Evolutionary conservation across 2,797 vertebrate species (phyloP).

Genomic region (Syndactyla subalaris): DNA sequence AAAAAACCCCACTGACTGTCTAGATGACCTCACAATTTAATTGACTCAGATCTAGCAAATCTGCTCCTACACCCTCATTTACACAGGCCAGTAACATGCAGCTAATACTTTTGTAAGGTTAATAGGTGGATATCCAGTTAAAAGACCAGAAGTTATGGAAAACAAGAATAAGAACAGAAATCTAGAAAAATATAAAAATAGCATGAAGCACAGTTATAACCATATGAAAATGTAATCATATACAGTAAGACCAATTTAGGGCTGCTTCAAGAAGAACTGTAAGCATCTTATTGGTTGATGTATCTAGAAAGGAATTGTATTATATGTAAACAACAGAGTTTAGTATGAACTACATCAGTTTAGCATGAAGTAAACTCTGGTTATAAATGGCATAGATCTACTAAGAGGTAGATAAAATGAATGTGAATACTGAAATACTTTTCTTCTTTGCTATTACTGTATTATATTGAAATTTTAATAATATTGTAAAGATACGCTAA

Average conservation of each 20-base stretch:
- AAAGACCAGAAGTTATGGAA: neutral
- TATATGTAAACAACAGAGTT: neutral
- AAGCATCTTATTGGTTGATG: neutral
- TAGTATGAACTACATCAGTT: neutral
- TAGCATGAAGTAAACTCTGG: neutral
- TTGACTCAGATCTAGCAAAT: neutral
- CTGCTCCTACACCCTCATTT: neutral
- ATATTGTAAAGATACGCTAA: neutral
- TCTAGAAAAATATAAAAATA: neutral
- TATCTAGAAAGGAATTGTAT: neutral
- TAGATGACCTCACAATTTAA: neutral
- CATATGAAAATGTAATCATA: neutral
- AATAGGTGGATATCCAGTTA: neutral
- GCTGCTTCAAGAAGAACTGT: neutral
- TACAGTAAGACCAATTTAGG: neutral
- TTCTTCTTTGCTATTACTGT: neutral
- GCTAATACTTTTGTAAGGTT: neutral
- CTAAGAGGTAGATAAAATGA: neutral
- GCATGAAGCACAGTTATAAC: neutral
- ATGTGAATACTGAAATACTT: neutral
- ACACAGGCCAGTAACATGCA: neutral
- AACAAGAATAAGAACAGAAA: neutral
- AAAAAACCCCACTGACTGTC: accelerated
- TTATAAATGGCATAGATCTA: neutral
- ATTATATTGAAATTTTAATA: neutral